These are phyloP conservation scores for Cyaniris semiargus DNA, from an alignment of 2,888 invertebrate species.

Conservation along the genomic window DNA sequence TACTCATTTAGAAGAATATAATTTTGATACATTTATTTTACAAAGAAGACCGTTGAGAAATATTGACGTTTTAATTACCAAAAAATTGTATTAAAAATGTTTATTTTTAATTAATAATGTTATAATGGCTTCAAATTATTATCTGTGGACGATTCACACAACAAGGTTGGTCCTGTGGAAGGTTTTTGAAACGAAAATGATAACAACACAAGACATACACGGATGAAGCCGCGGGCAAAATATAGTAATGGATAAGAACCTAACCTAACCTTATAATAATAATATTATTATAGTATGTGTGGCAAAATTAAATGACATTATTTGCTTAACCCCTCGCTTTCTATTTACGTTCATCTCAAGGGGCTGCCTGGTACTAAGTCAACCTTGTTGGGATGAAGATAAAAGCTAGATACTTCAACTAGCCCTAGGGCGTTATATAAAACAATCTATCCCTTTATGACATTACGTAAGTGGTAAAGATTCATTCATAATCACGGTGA, in stretches of 20 bases:
- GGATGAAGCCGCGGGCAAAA: neutral
- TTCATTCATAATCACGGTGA: neutral
- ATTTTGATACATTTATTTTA: neutral
- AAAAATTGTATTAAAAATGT: too few relatives aligned
- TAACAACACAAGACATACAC: neutral
- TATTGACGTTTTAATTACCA: neutral
- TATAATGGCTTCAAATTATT: too few relatives aligned
- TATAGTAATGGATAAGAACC: neutral
- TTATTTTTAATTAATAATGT: too few relatives aligned
- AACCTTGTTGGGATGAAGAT: neutral
- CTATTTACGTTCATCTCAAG: slow-evolving; percentile 10
- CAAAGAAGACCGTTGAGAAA: neutral
- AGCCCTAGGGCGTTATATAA: neutral
- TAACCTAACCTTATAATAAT: neutral
- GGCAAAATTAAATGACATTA: neutral
- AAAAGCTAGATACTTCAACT: neutral
- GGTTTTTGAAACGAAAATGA: too few relatives aligned
- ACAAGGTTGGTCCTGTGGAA: too few relatives aligned
- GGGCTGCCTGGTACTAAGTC: neutral
- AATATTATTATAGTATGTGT: neutral
- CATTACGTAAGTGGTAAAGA: neutral
- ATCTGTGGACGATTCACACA: too few relatives aligned
- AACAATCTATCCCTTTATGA: slow-evolving; percentile 5
- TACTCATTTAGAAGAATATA: neutral
- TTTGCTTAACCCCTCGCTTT: neutral